phyloP scores from a whole-genome alignment of 2,113 vertebrate genomes.

The Oryzias melastigma region DNA sequence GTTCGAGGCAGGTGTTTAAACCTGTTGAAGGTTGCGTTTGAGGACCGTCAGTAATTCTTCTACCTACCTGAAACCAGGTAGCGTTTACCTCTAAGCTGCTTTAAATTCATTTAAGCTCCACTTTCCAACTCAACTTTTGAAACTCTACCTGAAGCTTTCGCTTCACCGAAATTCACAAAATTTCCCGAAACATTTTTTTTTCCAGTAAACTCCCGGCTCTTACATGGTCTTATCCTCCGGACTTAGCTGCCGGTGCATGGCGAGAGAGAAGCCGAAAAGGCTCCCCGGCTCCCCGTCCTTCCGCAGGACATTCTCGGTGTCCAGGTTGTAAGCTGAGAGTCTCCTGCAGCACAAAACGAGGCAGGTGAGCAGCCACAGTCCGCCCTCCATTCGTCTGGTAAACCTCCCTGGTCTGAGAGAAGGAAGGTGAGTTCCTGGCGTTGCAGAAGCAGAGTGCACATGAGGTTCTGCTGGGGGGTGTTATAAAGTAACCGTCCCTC shows the following conservation, averaged over 20 bases:
- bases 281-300: constrained; percentile 81
- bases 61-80: too few species aligned
- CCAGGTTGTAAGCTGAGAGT: constrained; percentile 87
- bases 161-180: too few species aligned
- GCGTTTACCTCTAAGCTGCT: too few species aligned
- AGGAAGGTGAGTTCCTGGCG: constrained; percentile 12
- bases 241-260: constrained; percentile 87
- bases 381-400: constrained; percentile 34
- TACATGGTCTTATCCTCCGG: constrained; percentile 85
- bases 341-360: constrained; percentile 64
- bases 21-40: too few species aligned
- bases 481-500: constrained; percentile 49
- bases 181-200: too few species aligned
- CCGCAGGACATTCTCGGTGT: constrained; percentile 78
- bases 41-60: too few species aligned
- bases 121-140: too few species aligned
- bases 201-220: constrained; percentile 58
- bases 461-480: constrained; percentile 2
- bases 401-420: neutral
- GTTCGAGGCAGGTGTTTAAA: neutral
- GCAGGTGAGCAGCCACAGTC: constrained; percentile 57
- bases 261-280: constrained; percentile 93
- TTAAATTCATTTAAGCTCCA: too few species aligned
- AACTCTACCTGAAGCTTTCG: too few species aligned
- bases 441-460: constrained; percentile 20